phyloP scores from a whole-genome alignment of 2,797 vertebrate species.

The Chloroceryle inda region DNA sequence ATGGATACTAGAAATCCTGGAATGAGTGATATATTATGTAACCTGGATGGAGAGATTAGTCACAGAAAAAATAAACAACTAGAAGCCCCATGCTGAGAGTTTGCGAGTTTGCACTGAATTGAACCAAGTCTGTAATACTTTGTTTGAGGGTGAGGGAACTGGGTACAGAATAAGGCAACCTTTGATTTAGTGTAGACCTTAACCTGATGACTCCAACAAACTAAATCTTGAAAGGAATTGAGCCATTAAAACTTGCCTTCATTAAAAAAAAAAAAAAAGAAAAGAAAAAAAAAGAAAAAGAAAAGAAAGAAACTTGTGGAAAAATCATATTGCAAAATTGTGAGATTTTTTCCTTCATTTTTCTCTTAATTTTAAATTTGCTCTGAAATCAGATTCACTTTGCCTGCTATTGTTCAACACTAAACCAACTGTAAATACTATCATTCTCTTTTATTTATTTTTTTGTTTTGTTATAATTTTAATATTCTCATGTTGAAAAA shows the following conservation, averaged over 20 bases:
- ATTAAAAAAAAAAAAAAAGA: background rate
- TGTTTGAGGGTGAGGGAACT: background rate
- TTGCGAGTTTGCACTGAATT: background rate
- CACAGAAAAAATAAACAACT: background rate
- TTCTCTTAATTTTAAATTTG: background rate
- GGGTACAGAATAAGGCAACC: background rate
- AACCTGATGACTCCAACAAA: background rate
- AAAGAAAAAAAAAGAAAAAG: no score
- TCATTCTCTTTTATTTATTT: background rate
- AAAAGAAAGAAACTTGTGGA: background rate
- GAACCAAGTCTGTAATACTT: background rate
- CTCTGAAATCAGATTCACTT: background rate
- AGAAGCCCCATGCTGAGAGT: constrained; percentile 6
- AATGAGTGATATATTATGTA: constrained; percentile 7
- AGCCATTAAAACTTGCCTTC: background rate
- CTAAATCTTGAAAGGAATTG: background rate
- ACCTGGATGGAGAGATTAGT: background rate
- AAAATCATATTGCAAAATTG: background rate
- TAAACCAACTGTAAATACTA: background rate
- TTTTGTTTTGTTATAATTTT: background rate
- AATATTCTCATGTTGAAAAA: background rate
- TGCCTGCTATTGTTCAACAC: background rate
- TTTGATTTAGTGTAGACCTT: background rate
- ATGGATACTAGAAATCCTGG: background rate
- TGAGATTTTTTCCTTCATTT: background rate